Conservation (phyloP, 2,888 invertebrate genomes). For the Spodoptera littoralis region DNA sequence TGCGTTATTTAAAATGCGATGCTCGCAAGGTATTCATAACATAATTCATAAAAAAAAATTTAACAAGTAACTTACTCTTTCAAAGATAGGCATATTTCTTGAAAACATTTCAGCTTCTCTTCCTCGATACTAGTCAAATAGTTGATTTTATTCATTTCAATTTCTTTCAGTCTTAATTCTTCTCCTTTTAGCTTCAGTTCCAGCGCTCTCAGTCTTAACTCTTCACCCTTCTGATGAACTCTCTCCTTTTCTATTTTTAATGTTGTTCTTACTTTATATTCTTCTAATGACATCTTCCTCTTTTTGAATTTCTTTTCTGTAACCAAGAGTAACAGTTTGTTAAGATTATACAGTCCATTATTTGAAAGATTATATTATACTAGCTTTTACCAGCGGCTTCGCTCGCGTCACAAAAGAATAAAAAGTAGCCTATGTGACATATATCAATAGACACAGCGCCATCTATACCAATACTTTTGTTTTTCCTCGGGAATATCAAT, state of each 20-base stretch:
- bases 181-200: conserved; percentile 69
- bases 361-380: no score
- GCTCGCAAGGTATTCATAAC: no score
- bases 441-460: no score
- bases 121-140: conserved; percentile 68
- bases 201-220: conserved; percentile 65
- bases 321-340: not conserved
- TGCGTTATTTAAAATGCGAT: no score
- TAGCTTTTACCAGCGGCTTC: no score
- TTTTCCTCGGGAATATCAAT: no score
- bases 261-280: conserved; percentile 61
- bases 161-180: conserved; percentile 67
- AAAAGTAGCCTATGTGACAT: no score
- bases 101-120: conserved; percentile 69
- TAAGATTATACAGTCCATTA: not conserved
- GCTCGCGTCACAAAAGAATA: no score
- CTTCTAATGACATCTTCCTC: conserved; percentile 58
- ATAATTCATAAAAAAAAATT: not conserved
- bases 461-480: no score
- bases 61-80: conserved; percentile 61
- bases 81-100: conserved; percentile 64
- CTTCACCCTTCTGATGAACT: conserved; percentile 66
- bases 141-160: conserved; percentile 70
- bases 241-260: conserved; percentile 64
- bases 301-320: conserved; percentile 47